Evolutionary conservation across 1,140 invertebrate genomes (phyloP).

Genomic region (Drosophila takahashii): DNA sequence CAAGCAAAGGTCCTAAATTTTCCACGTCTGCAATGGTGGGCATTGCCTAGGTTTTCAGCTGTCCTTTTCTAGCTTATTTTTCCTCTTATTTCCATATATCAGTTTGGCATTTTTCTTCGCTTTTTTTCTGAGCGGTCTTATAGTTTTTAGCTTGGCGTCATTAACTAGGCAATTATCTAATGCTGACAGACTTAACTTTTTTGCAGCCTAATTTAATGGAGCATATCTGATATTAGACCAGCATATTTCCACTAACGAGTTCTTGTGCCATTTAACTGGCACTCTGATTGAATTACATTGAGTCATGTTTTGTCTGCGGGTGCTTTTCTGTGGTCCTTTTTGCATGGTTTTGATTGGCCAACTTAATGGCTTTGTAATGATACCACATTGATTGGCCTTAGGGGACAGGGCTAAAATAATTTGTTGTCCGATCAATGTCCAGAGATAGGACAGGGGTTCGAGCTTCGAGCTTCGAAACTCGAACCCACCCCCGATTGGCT

Average conservation of each 20-base stretch:
- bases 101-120: neutral
- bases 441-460: slow-evolving; percentile 54
- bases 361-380: slow-evolving; percentile 77
- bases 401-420: slow-evolving; percentile 38
- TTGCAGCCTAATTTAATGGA: slow-evolving; percentile 15
- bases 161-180: slow-evolving; percentile 50
- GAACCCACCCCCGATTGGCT: slow-evolving; percentile 40
- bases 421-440: slow-evolving; percentile 40
- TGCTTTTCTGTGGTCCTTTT: slow-evolving; percentile 36
- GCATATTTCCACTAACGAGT: slow-evolving; percentile 18
- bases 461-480: no score
- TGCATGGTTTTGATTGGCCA: slow-evolving; percentile 66
- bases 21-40: slow-evolving; percentile 28
- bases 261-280: slow-evolving; percentile 15
- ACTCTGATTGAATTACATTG: slow-evolving; percentile 62
- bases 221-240: slow-evolving; percentile 25
- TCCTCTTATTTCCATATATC: slow-evolving; percentile 25
- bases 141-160: neutral
- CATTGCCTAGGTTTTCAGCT: slow-evolving; percentile 5
- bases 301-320: slow-evolving; percentile 19
- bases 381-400: slow-evolving; percentile 55
- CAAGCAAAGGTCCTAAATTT: slow-evolving; percentile 47
- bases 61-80: slow-evolving; percentile 1
- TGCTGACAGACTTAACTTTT: slow-evolving; percentile 21
- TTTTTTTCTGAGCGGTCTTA: slow-evolving; percentile 10